Evolutionary conservation across 2,797 vertebrate species (phyloP), one percentile per base, ranked within the genome.

Genomic region (Schizothorax lantsangensis): DNA sequence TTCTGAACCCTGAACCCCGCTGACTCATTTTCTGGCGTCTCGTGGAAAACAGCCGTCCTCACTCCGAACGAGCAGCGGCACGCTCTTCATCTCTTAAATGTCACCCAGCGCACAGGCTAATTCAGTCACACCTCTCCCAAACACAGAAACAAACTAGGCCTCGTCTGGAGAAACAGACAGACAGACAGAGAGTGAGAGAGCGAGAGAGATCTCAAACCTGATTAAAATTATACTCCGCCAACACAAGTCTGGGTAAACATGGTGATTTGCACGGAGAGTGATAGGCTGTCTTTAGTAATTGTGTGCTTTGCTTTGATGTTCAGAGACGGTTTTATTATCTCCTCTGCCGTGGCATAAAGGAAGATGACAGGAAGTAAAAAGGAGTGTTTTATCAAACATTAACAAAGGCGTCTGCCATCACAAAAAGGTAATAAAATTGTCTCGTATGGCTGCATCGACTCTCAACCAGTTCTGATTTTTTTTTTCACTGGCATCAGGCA

Each of bases 201-300:
- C 47, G 26, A 77, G 83, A 40, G 36, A 69, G 62, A 86, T 69
- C 71, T 73, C 74, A 84, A 77, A 88, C 45, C 89, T 94, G 94
- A 95, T 94, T 94, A 93, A 94, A 95, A 95, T 94, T 90, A 93
- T 88, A 93, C 90, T 88, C 90, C 89, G 88, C 88, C 78, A 89
- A 91, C 88, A 89, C 90, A 90, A 90, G 89, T 87, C 78, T 84
- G 82, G 68, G 84, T 88, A 91, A 94, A 93, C 89, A 92, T 88
- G 84, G 90, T 91, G 79, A 92, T 93, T 87, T 87, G 84, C 7
- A 2, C 17, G 7, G 59, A 81, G 85, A 86, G 85, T 75, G 85
- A 86, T 86, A 81, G 81, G 81, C 81, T 88, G 87, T 84, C 73
- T 81, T 87, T 84, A 84, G 85, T 89, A 79, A 89, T 87, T 89